Evolutionary conservation across 1,140 invertebrate species (phyloP).

Genomic region (Aphis craccivora): DNA sequence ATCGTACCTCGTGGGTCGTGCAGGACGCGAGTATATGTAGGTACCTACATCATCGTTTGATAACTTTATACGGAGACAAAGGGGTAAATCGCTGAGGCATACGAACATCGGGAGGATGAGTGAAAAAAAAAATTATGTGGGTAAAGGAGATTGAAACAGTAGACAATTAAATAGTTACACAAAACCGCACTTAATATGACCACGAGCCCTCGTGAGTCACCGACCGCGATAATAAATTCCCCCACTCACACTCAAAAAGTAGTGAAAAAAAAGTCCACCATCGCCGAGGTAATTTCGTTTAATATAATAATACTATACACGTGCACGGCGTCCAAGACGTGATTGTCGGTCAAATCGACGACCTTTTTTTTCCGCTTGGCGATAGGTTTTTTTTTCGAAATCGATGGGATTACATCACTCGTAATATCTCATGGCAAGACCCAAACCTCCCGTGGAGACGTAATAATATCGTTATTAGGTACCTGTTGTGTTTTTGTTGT

Average conservation of each 20-base stretch:
- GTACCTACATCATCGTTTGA: not conserved
- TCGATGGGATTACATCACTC: not conserved
- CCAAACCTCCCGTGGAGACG: not conserved
- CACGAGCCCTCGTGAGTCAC: not conserved
- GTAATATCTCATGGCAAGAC: not conserved
- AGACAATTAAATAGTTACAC: slow-evolving; percentile 50
- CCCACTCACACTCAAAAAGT: not conserved
- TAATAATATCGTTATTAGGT: slow-evolving; percentile 16
- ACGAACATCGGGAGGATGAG: not conserved
- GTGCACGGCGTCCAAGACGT: not conserved
- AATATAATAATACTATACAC: not conserved
- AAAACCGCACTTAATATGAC: slow-evolving; percentile 50
- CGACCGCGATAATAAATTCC: slow-evolving; percentile 17
- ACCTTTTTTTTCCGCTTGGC: not conserved
- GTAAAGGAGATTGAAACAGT: slow-evolving; percentile 19
- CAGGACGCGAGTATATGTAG: not conserved
- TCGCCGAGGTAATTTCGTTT: not conserved
- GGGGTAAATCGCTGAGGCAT: not conserved
- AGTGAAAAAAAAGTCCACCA: not conserved
- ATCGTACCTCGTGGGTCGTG: not conserved
- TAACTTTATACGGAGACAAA: slow-evolving; percentile 1
- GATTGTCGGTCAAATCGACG: not conserved
- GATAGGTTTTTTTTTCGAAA: not conserved
- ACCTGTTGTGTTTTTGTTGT: slow-evolving; percentile 14
- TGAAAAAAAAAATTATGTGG: not conserved